Percentiles rank a stretch among this genome's conserved stretches.
phyloP scores from a whole-genome alignment of 2,113 vertebrate genomes.

The Gobius niger region DNA sequence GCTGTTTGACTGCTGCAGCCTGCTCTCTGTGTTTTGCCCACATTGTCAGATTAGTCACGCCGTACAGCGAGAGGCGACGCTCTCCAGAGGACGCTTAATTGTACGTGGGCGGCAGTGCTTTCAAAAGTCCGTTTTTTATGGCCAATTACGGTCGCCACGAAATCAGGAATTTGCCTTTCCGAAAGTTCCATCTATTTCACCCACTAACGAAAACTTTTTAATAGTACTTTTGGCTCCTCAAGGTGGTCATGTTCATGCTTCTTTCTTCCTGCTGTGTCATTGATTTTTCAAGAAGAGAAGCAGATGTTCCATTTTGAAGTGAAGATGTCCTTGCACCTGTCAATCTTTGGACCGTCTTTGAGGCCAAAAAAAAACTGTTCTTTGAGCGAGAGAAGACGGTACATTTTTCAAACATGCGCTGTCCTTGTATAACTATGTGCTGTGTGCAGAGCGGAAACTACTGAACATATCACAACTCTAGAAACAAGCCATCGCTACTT shows the following conservation, averaged over 20 bases:
- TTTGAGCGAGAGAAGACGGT: no score
- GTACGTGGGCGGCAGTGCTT: slow-evolving; percentile 68
- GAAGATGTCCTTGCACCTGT: no score
- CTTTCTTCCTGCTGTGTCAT: slow-evolving; percentile 7
- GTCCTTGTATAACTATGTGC: no score
- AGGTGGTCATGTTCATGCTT: slow-evolving; percentile 10
- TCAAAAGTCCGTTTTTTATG: slow-evolving; percentile 54
- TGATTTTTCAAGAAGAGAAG: neutral
- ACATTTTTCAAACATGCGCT: no score
- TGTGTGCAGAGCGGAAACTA: no score
- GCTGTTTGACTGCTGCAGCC: slow-evolving; percentile 53
- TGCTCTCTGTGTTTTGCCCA: slow-evolving; percentile 67
- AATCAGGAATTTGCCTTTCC: slow-evolving; percentile 53
- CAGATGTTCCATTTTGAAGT: no score
- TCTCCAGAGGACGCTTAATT: slow-evolving; percentile 69
- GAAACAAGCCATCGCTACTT: no score
- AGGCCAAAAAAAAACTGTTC: no score
- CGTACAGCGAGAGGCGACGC: slow-evolving; percentile 52
- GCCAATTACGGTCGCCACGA: slow-evolving; percentile 61
- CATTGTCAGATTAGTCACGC: slow-evolving; percentile 73
- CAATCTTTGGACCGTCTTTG: no score
- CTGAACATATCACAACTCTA: no score
- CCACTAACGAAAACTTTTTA: slow-evolving; percentile 8
- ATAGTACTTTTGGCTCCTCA: neutral
- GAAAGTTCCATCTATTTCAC: slow-evolving; percentile 23